Conservation (phyloP, 2,797 vertebrate genomes). For the Hipposideros larvatus region DNA sequence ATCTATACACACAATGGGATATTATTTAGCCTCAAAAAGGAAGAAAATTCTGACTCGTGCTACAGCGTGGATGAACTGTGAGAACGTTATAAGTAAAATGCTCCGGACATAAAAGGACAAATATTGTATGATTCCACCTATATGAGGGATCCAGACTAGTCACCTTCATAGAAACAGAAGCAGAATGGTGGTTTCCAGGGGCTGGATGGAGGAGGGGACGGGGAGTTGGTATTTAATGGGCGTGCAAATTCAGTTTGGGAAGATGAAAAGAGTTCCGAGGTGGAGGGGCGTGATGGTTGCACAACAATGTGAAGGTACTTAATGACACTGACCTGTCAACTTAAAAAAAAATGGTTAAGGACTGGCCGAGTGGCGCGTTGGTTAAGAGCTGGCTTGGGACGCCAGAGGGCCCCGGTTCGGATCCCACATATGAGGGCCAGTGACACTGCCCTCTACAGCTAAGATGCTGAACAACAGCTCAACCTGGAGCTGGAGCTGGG, state of each 20-base stretch:
- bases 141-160: background rate
- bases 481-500: too few species aligned
- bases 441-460: too few species aligned
- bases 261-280: background rate
- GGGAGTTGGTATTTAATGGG: background rate
- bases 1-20: background rate
- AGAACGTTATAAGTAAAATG: background rate
- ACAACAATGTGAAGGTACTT: background rate
- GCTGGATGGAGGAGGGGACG: too few species aligned
- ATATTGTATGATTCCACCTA: background rate
- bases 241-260: background rate
- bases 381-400: too few species aligned
- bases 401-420: too few species aligned
- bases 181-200: background rate
- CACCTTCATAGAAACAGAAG: background rate
- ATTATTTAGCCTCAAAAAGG: background rate
- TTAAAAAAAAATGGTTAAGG: background rate
- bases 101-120: background rate
- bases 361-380: too few species aligned
- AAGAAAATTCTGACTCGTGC: background rate
- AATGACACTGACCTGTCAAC: background rate
- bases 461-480: too few species aligned
- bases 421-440: too few species aligned
- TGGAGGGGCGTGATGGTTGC: background rate
- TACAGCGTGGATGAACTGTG: background rate